Percentiles rank a stretch among this genome's conserved stretches.
Evolutionary conservation across 2,797 vertebrate genomes (phyloP).

Genomic region (Vipera ursinii): DNA sequence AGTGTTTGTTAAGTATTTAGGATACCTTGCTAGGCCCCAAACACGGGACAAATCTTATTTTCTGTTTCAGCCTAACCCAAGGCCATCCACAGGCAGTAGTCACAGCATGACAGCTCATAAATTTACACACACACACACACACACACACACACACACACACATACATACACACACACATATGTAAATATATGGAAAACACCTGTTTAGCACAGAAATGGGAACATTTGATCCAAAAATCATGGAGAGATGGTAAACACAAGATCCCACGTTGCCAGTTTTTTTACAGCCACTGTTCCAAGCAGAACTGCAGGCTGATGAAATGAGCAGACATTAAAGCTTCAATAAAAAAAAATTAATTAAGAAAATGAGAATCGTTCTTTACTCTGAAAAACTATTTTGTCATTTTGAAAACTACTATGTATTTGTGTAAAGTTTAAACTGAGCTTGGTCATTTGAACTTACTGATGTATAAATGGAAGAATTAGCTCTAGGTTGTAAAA

Average conservation of each 20-base stretch:
- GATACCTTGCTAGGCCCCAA: no score
- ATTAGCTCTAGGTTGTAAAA: slow-evolving; percentile 15
- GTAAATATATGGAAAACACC: slow-evolving; percentile 26
- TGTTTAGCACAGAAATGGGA: slow-evolving; percentile 34
- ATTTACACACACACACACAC: no score
- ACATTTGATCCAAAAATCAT: slow-evolving; percentile 53
- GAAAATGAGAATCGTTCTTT: slow-evolving; percentile 36
- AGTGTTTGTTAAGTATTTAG: no score
- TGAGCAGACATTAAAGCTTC: slow-evolving; percentile 50
- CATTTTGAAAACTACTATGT: slow-evolving; percentile 37
- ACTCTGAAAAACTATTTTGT: slow-evolving; percentile 38
- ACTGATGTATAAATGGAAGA: slow-evolving; percentile 17
- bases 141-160: no score
- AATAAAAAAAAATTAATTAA: slow-evolving; percentile 63
- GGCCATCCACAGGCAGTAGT: no score
- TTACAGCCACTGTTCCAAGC: slow-evolving; percentile 41
- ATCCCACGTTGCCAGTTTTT: slow-evolving; percentile 29
- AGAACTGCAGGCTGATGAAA: slow-evolving; percentile 48
- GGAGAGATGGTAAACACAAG: slow-evolving; percentile 40
- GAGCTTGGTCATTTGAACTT: slow-evolving; percentile 5
- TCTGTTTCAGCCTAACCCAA: no score
- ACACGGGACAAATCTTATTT: no score
- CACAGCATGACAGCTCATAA: no score
- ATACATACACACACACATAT: no score
- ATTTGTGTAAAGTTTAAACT: slow-evolving; percentile 16